These are phyloP conservation scores for Myrmecophaga tridactyla DNA, from an alignment of 2,113 vertebrate species.

Conservation along the genomic window DNA sequence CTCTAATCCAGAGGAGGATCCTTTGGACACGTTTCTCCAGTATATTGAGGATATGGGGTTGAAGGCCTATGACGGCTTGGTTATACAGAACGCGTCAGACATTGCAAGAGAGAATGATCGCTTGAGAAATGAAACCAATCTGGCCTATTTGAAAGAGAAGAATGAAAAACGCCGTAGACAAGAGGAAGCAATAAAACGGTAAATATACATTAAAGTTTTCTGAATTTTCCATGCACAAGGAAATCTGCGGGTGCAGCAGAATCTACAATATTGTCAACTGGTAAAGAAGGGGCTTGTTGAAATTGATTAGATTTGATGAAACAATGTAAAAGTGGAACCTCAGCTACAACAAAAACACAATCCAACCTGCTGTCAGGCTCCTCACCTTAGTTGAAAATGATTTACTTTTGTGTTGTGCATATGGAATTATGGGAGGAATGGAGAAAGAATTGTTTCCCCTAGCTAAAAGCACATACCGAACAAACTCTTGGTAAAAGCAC, in stretches of 20 bases:
- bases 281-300: neutral
- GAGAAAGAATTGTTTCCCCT: neutral
- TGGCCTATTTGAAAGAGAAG: constrained; percentile 96
- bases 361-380: neutral
- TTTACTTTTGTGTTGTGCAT: neutral
- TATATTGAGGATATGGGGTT: constrained; percentile 97
- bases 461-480: neutral
- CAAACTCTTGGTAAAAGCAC: neutral
- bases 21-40: constrained; percentile 92
- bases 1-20: constrained; percentile 92
- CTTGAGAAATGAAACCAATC: constrained; percentile 93
- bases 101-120: constrained; percentile 98
- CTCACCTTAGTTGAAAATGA: neutral
- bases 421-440: neutral
- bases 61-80: constrained; percentile 94
- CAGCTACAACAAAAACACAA: neutral
- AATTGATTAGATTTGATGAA: neutral
- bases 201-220: constrained; percentile 54
- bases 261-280: neutral
- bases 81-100: constrained; percentile 98
- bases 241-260: neutral
- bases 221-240: neutral
- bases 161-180: constrained; percentile 94
- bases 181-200: constrained; percentile 96
- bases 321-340: neutral